phyloP scores from a whole-genome alignment of 2,113 vertebrate species.

The Okapia johnstoni region DNA sequence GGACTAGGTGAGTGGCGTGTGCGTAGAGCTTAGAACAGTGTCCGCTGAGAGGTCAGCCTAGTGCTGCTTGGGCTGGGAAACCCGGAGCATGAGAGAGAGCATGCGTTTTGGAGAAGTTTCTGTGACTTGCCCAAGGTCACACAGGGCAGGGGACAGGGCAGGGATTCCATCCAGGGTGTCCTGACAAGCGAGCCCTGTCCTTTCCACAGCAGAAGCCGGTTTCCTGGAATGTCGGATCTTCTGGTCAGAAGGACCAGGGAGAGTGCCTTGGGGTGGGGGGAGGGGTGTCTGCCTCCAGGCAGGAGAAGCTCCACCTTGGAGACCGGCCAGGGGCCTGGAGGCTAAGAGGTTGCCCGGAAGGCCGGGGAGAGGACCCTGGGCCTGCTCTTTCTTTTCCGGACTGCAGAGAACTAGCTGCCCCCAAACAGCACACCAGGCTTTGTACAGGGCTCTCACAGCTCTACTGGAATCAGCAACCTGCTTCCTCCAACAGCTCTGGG shows the following conservation, averaged over 20 bases:
- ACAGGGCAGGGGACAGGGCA: background rate
- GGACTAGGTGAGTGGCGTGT: accelerated
- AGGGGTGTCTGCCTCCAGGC: accelerated
- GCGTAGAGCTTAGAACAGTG: no score
- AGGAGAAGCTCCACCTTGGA: background rate
- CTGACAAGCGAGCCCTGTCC: background rate
- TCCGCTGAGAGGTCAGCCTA: background rate
- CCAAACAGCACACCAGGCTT: background rate
- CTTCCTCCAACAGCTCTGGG: background rate
- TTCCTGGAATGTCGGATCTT: background rate
- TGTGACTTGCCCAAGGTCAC: background rate
- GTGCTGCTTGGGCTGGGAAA: background rate
- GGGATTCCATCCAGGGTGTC: background rate
- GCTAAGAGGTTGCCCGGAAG: background rate
- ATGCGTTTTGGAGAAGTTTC: background rate
- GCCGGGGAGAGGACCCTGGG: accelerated
- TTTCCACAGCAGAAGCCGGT: background rate
- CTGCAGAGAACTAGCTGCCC: background rate
- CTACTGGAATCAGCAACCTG: background rate
- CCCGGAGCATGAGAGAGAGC: background rate
- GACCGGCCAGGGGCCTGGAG: no score
- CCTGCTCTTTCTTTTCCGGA: background rate
- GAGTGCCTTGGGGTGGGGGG: background rate
- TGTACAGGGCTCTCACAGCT: background rate
- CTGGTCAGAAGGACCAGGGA: background rate